A percentile compares a stretch with the other conserved stretches of the same genome.
These are phyloP conservation scores for Hippocampus mohnikei DNA, from an alignment of 2,113 vertebrate species.

Conservation along the genomic window DNA sequence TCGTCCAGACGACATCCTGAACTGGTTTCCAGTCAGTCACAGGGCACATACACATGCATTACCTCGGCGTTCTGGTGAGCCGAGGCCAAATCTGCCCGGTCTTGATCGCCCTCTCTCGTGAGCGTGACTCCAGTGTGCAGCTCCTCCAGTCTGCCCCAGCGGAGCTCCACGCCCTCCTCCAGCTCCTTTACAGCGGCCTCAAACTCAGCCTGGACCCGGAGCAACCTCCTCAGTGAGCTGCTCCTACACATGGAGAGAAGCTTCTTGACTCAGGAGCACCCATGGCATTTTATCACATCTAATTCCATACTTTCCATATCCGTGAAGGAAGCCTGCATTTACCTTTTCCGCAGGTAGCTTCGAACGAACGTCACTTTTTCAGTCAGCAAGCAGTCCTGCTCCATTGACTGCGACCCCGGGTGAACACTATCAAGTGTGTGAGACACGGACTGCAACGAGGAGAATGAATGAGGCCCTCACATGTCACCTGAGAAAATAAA, in stretches of 20 bases:
- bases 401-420: background rate
- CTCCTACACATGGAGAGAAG: constrained; percentile 39
- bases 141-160: constrained; percentile 69
- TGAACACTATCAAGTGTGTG: constrained; percentile 31
- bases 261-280: background rate
- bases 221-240: constrained; percentile 43
- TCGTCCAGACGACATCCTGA: background rate
- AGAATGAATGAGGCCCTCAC: background rate
- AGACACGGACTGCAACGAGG: constrained; percentile 51
- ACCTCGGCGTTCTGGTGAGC: constrained; percentile 55
- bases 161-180: constrained; percentile 46
- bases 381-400: constrained; percentile 12
- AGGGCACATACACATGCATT: background rate
- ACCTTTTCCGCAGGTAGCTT: constrained; percentile 69
- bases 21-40: too few species aligned
- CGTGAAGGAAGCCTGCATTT: constrained; percentile 6
- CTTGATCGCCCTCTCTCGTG: constrained; percentile 36
- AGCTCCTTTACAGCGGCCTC: constrained; percentile 50
- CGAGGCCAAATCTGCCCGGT: constrained; percentile 29
- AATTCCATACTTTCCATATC: background rate
- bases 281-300: background rate
- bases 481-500: background rate
- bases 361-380: constrained; percentile 56
- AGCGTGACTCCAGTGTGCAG: constrained; percentile 69
- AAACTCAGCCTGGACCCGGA: constrained; percentile 60